These are phyloP conservation scores for Anguilla anguilla DNA, from an alignment of 2,797 vertebrate species.

Conservation along the genomic window DNA sequence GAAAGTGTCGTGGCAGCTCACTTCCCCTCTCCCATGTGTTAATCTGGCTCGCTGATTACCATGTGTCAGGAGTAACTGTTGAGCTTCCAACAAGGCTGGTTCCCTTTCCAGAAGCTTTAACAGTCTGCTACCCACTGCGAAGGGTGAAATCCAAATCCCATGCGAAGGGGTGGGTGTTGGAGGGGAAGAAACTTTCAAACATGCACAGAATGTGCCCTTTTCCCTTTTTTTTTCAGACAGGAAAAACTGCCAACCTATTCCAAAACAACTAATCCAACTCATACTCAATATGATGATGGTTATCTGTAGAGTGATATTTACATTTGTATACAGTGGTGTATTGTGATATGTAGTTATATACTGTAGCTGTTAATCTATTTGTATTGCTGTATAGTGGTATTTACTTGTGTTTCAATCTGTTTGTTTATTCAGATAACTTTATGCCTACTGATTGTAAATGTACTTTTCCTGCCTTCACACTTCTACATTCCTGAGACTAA, in stretches of 20 bases:
- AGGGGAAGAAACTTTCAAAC: neutral
- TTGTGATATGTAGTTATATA: neutral
- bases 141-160: conserved; percentile 9
- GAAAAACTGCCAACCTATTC: neutral
- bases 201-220: neutral
- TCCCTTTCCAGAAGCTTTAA: conserved; percentile 8
- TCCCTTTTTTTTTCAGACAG: neutral
- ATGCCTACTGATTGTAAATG: neutral
- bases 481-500: neutral
- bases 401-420: neutral
- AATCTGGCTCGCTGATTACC: conserved; percentile 20
- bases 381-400: neutral
- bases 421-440: neutral
- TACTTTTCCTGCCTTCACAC: neutral
- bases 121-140: conserved; percentile 11
- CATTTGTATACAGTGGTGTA: no score
- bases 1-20: neutral
- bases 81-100: conserved; percentile 5
- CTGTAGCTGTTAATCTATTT: neutral
- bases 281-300: neutral
- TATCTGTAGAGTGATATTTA: neutral
- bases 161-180: neutral
- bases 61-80: conserved; percentile 14
- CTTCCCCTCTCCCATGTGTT: conserved; percentile 12
- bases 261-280: neutral